A percentile compares a stretch with the other conserved stretches of the same genome.
phyloP scores from a whole-genome alignment of 2,888 invertebrate species.

The Darwinula stevensoni region DNA sequence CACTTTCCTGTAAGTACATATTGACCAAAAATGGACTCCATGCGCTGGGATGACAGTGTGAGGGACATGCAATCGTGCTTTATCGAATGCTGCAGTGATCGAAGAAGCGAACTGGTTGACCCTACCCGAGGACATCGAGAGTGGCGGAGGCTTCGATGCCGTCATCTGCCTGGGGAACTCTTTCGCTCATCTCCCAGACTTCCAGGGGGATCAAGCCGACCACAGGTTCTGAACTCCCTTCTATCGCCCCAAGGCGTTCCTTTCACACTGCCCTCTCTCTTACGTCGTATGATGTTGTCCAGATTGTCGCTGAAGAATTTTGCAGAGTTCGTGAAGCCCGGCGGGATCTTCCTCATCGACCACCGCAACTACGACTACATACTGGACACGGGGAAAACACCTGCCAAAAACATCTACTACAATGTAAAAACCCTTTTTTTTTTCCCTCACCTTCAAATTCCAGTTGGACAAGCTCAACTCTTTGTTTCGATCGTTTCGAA shows the following conservation, averaged over 20 bases:
- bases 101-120: constrained; percentile 77
- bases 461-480: too few species aligned
- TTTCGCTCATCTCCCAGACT: constrained; percentile 59
- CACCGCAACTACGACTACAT: constrained; percentile 68
- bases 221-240: too few species aligned
- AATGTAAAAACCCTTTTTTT: too few species aligned
- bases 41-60: too few species aligned
- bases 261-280: too few species aligned
- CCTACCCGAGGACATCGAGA: constrained; percentile 33
- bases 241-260: too few species aligned
- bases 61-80: too few species aligned
- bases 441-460: too few species aligned
- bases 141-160: constrained; percentile 41
- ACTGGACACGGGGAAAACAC: constrained; percentile 39
- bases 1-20: too few species aligned
- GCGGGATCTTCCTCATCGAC: constrained; percentile 53
- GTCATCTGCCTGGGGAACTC: constrained; percentile 71
- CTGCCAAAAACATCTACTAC: constrained; percentile 57
- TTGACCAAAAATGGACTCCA: too few species aligned
- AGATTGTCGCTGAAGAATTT: constrained; percentile 38
- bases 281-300: constrained; percentile 6
- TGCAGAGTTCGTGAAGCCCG: constrained; percentile 48
- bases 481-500: too few species aligned
- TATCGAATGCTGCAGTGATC: constrained; percentile 49
- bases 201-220: constrained; percentile 41